Percentiles rank a stretch among this genome's conserved stretches.
Conservation (phyloP, 2,888 invertebrate genomes). For the Cacoxenus indagator region DNA sequence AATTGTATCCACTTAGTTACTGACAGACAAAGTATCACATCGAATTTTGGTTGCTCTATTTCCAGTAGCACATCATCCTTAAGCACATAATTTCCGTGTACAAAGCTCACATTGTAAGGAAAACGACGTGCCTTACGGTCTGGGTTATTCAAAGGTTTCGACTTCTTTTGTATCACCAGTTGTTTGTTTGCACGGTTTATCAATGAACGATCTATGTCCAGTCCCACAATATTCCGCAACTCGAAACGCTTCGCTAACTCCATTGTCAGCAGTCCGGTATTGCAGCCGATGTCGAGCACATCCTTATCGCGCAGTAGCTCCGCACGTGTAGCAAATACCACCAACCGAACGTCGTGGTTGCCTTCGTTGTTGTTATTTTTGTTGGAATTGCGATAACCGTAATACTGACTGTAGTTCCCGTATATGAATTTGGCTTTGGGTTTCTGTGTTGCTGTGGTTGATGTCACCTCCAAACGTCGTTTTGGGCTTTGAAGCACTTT, state of each 20-base stretch:
- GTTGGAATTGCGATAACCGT: slow-evolving; percentile 82
- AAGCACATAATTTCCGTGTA: slow-evolving; percentile 86
- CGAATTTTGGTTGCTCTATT: slow-evolving; percentile 82
- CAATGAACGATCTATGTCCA: slow-evolving; percentile 86
- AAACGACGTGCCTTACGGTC: slow-evolving; percentile 71
- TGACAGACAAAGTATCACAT: slow-evolving; percentile 86
- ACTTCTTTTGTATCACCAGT: slow-evolving; percentile 44
- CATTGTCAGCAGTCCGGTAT: slow-evolving; percentile 86
- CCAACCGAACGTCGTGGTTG: slow-evolving; percentile 79
- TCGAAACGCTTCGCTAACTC: slow-evolving; percentile 80
- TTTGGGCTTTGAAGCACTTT: slow-evolving; percentile 41
- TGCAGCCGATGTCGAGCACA: slow-evolving; percentile 90
- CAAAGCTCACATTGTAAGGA: slow-evolving; percentile 83
- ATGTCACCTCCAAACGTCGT: slow-evolving; percentile 34
- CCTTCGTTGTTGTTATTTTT: slow-evolving; percentile 65
- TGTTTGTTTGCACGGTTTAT: slow-evolving; percentile 70
- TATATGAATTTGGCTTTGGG: slow-evolving; percentile 55
- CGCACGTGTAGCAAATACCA: slow-evolving; percentile 75
- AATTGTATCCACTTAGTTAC: slow-evolving; percentile 94
- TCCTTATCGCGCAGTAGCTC: slow-evolving; percentile 81
- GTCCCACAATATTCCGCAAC: slow-evolving; percentile 80
- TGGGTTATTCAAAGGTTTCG: slow-evolving; percentile 30
- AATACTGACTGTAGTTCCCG: slow-evolving; percentile 75
- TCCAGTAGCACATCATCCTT: slow-evolving; percentile 81
- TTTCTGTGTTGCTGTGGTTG: slow-evolving; percentile 27